Base-by-base conservation (phyloP, 2,888 invertebrate species). In the Siphonodentalium dalli region DNA sequence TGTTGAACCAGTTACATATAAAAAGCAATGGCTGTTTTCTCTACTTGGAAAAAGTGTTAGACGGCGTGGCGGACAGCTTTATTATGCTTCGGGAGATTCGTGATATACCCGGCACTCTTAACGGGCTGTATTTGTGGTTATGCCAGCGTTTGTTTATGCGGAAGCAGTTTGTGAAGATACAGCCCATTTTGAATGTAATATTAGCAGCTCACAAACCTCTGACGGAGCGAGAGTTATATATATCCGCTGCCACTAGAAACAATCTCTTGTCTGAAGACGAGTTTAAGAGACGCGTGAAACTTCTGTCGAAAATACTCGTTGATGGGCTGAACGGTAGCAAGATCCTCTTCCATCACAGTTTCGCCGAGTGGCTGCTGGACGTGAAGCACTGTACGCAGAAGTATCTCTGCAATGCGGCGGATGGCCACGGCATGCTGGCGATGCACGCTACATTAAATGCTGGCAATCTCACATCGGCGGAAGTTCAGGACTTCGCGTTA, bases 381-480 rank as follows among this genome's bases (percentile, higher is more conserved):
- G 95, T 97, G n/a, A 97, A 97, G 82, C 95, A 97, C 77, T 95
- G 96, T 81, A 97, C 96, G 2, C 90, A 93, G 68, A 91, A 93
- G 69, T 97, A 93, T 82, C 85, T 96, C 62, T 96, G 81, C 61
- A 65, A 58, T 47, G 75, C 91, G 8, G 85, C 88, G 44, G 91
- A 92, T 68, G 96, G 96, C 0, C 95, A 96, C 80, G 90, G 76
- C 5, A 74, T 79, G 75, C 54, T 80, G 43, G 77, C 79, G 24
- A 90, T 93, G 88, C 76, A 81, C 60, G 80, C 92, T 43, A 80
- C 84, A 87, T 89, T 43, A 82, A 90, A 41, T 86, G 83, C 82
- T 13, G 20, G 59, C 29, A 68, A 76, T 27, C 78, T 85, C 26
- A 69, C 74, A 7, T 68, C 82, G 13, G 69, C 72, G 26, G 80